Conservation (phyloP, 2,113 vertebrate genomes). For the Opisthocomus hoazin region DNA sequence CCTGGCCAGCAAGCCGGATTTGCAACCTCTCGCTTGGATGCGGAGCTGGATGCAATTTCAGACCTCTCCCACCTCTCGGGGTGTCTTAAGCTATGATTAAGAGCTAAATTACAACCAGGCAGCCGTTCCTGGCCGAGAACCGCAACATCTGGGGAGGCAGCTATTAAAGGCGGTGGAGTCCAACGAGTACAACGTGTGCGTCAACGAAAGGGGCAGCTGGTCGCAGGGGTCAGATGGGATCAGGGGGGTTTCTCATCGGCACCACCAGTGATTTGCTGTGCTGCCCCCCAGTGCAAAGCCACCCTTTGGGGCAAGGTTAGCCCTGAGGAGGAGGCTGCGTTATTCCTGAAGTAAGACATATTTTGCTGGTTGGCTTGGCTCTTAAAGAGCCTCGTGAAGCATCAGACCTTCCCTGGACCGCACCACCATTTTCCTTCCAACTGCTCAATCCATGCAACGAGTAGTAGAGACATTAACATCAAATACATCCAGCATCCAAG, state of each 20-base stretch:
- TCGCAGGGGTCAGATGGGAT: accelerated
- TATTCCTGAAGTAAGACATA: not conserved
- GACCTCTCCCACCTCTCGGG: not conserved
- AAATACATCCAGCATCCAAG: not conserved
- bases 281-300: not conserved
- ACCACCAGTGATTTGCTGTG: not conserved
- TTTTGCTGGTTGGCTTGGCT: not conserved
- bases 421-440: not conserved
- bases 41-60: not conserved
- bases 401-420: not conserved
- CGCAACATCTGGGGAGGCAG: not conserved
- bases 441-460: not conserved
- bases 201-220: not conserved
- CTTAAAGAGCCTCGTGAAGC: not conserved
- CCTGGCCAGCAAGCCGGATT: not conserved
- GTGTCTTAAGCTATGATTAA: not conserved
- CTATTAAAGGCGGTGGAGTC: not conserved
- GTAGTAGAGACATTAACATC: not conserved
- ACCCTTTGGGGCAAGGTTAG: not conserved
- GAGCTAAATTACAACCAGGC: not conserved
- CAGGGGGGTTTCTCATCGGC: accelerated
- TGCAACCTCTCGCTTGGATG: not conserved
- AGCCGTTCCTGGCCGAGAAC: not conserved
- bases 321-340: not conserved
- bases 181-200: not conserved